Evolutionary conservation across 1,140 invertebrate species (phyloP), one percentile per base, ranked within the genome.

Genomic region (Coptotermes formosanus): DNA sequence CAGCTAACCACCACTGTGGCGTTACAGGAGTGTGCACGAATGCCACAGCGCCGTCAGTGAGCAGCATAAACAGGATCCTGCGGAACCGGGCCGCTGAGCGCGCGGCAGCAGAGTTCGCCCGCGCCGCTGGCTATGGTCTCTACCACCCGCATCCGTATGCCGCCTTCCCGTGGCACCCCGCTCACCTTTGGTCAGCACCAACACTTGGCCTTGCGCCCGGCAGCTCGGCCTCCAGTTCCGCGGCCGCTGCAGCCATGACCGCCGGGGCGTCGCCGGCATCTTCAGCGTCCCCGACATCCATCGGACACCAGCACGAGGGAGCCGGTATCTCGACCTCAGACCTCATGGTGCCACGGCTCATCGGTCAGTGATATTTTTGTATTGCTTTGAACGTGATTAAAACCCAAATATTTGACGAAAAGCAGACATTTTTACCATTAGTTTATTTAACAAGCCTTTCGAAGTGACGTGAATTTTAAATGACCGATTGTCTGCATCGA

Each of bases 31-130:
- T 98, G 21, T 98, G 97, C 90, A 98, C 97, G 55, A 98, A 98
- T 90, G 95, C 95, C 87, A 97, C 95, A 87, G 97, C 93, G 81
- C 97, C 97, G 0, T 98, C 97, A 69, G 97, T 98, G 0, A 97
- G 96, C 88, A 98, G 97, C 87, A 98, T 98, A 89, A 98, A 98
- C 90, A 93, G 97, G 87, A 98, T 98, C 88, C 91, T 98, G 82
- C 91, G 97, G 85, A 98, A 98, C 90, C 92, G 97, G 25, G 97
- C 97, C 0, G 97, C 97, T 0, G 97, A 98, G 90, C 91, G 97
- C n/a, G 97, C 97, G 0, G 97, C 97, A 0, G 97, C 97, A 0
- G 97, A 98, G 91, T 98, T 98, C 89, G 97, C 97, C 0, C 91
- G 97, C 6, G 97, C 97, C 0, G 97, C 97, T 2, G 97, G 97